Conservation (phyloP, 2,797 vertebrate species). For the Halcyon badia region DNA sequence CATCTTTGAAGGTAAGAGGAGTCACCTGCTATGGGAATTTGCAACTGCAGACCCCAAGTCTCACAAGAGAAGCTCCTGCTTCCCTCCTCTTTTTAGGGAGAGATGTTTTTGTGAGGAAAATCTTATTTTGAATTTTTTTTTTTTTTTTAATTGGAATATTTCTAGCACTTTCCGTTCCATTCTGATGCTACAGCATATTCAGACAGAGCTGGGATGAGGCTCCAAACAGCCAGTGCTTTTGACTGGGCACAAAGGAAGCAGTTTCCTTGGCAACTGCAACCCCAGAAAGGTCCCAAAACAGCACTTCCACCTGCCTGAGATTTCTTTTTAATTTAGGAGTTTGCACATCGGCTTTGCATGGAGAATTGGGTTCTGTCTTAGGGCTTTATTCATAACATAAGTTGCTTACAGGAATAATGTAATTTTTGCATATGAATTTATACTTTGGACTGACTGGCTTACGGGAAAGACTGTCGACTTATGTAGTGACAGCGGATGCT, state of each 20-base stretch:
- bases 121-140: neutral
- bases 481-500: neutral
- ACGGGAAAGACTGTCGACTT: neutral
- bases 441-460: neutral
- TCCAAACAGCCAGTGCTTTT: constrained; percentile 64
- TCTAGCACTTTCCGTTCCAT: constrained; percentile 32
- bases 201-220: constrained; percentile 38
- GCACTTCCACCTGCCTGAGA: constrained; percentile 56
- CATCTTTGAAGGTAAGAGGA: neutral
- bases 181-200: constrained; percentile 6
- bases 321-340: constrained; percentile 69
- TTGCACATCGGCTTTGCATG: constrained; percentile 23
- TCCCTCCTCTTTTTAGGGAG: neutral
- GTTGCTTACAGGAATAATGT: constrained; percentile 42
- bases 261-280: constrained; percentile 76
- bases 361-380: constrained; percentile 38
- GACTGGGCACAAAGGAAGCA: constrained; percentile 63
- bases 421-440: constrained; percentile 21
- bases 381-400: constrained; percentile 27
- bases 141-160: neutral
- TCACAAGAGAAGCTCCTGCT: neutral
- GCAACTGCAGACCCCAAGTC: neutral
- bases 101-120: neutral
- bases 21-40: neutral
- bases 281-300: constrained; percentile 39